Percentiles rank a stretch among this genome's conserved stretches.
Conservation (phyloP, 2,888 invertebrate species). For the Trissoscelio sp. region DNA sequence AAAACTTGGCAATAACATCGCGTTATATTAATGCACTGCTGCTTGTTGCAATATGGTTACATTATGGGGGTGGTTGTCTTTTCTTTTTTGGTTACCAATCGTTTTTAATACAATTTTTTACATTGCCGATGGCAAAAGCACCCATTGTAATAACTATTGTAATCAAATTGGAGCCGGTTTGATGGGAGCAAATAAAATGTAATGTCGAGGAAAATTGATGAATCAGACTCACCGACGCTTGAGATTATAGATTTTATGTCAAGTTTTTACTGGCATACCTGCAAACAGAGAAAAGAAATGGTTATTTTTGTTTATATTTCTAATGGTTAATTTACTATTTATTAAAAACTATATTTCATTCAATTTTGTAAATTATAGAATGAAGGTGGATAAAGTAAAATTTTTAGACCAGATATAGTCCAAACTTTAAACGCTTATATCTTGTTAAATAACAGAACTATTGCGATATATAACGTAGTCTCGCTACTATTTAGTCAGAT, state of each 20-base stretch:
- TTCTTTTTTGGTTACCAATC: constrained; percentile 61
- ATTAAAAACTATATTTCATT: no score
- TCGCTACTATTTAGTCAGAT: no score
- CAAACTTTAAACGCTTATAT: no score
- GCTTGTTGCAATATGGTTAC: constrained; percentile 53
- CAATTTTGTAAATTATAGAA: no score
- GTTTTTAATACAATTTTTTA: constrained; percentile 50
- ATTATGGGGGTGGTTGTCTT: constrained; percentile 46
- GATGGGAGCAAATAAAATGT: constrained; percentile 44
- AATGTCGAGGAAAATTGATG: constrained; percentile 51
- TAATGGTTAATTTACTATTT: no score
- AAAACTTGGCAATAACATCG: constrained; percentile 75
- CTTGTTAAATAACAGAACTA: no score
- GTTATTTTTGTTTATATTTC: constrained; percentile 15
- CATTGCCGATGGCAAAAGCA: constrained; percentile 44
- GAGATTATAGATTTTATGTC: constrained; percentile 34
- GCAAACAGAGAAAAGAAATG: constrained; percentile 38
- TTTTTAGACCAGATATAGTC: no score
- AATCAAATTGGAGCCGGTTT: constrained; percentile 46
- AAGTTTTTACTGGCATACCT: constrained; percentile 47
- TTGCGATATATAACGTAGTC: no score
- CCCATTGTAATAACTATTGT: constrained; percentile 37
- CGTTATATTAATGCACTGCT: constrained; percentile 75
- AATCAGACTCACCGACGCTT: constrained; percentile 56
- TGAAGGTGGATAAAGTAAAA: no score